Conservation (phyloP, 2,113 vertebrate genomes). For the Corydoras maculifer region DNA sequence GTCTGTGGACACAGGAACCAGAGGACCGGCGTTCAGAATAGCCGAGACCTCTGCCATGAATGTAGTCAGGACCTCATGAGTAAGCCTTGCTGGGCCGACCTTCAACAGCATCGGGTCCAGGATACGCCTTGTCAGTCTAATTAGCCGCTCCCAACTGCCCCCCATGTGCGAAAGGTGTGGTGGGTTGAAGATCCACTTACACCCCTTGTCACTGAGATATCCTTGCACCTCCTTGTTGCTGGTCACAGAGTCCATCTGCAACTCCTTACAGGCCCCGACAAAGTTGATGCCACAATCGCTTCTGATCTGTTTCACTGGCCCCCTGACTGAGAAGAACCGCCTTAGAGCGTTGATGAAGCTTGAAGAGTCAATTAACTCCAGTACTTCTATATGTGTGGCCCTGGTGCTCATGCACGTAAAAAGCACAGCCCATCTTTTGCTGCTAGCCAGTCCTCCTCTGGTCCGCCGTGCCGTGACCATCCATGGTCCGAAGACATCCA, state of each 20-base stretch:
- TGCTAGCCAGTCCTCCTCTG: not conserved
- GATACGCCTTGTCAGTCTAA: not conserved
- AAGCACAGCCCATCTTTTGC: not conserved
- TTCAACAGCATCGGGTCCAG: not conserved
- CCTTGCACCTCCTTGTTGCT: not conserved
- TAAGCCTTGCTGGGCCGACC: not conserved
- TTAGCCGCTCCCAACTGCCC: conserved; percentile 7
- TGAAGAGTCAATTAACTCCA: not conserved
- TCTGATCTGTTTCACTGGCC: not conserved
- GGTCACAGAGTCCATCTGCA: not conserved
- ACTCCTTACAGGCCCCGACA: not conserved
- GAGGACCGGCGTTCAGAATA: not conserved
- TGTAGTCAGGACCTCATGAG: conserved; percentile 7
- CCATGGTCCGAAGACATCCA: not conserved
- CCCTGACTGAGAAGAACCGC: not conserved
- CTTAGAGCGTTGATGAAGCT: not conserved
- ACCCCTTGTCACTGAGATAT: not conserved
- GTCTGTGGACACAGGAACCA: conserved; percentile 5
- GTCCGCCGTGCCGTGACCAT: not conserved
- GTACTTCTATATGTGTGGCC: not conserved
- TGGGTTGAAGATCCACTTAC: conserved; percentile 4
- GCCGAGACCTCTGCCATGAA: not conserved
- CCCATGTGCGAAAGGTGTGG: conserved; percentile 10
- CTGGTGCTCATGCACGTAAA: not conserved
- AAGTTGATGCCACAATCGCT: not conserved